Conservation (phyloP, 2,888 invertebrate species). For the Tenthredo mesomela region DNA sequence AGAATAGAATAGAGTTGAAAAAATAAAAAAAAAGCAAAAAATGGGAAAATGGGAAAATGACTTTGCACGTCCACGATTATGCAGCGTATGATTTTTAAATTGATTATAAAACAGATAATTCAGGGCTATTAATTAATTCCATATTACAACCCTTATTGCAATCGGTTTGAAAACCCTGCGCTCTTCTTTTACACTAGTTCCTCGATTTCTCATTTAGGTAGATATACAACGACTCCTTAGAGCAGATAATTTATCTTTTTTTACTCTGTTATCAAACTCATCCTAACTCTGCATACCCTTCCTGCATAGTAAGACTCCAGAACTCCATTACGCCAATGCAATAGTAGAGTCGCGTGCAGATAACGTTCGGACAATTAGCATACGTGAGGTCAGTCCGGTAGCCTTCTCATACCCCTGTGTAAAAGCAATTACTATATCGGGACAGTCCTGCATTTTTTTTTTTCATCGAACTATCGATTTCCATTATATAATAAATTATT, state of each 20-base stretch:
- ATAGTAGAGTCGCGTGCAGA: slow-evolving; percentile 70
- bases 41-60: too few species aligned
- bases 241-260: neutral
- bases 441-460: slow-evolving; percentile 46
- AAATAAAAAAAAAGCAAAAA: neutral
- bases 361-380: slow-evolving; percentile 73
- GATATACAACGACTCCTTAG: too few species aligned
- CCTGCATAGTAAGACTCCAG: neutral
- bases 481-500: neutral
- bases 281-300: neutral
- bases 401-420: slow-evolving; percentile 46
- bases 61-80: neutral
- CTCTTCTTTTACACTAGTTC: neutral
- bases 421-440: slow-evolving; percentile 48
- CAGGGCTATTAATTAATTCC: neutral
- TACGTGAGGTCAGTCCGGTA: slow-evolving; percentile 69
- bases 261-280: neutral
- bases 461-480: slow-evolving; percentile 47
- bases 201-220: neutral
- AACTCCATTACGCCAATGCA: slow-evolving; percentile 50
- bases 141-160: neutral
- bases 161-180: neutral
- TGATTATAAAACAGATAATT: neutral
- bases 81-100: neutral
- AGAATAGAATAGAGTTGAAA: neutral